These are phyloP conservation scores for Himalopsyche anomala DNA, from an alignment of 2,888 invertebrate species.

Conservation along the genomic window DNA sequence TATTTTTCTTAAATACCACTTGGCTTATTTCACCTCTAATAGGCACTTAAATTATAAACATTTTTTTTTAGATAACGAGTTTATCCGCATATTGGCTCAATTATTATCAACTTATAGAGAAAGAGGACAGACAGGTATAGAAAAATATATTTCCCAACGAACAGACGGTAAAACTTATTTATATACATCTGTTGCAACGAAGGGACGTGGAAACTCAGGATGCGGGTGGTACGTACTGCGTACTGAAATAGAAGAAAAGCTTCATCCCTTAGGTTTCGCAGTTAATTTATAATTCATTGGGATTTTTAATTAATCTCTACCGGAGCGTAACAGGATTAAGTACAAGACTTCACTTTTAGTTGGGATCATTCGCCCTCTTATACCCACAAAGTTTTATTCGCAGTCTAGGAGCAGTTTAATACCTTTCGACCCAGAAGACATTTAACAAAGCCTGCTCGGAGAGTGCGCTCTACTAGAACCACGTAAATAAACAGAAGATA, in stretches of 20 bases:
- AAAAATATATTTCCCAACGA: not conserved
- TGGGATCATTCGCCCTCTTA: constrained; percentile 31
- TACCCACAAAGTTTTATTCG: constrained; percentile 16
- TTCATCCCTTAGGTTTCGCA: constrained; percentile 15
- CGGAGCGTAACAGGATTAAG: constrained; percentile 34
- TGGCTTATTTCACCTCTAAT: too few relatives aligned
- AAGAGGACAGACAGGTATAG: too few relatives aligned
- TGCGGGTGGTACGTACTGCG: not conserved
- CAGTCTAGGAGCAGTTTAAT: constrained; percentile 24
- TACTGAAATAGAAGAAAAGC: constrained; percentile 12
- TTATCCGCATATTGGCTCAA: too few relatives aligned
- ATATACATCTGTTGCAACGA: not conserved
- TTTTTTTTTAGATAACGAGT: too few relatives aligned
- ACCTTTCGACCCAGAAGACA: constrained; percentile 2
- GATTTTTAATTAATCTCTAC: constrained; percentile 34
- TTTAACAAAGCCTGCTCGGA: not conserved
- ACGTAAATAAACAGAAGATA: not conserved
- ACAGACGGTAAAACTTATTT: not conserved
- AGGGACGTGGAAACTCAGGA: not conserved
- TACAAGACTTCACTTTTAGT: constrained; percentile 34
- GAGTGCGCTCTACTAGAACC: not conserved
- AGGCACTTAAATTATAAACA: too few relatives aligned
- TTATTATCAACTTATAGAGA: too few relatives aligned
- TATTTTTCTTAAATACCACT: too few relatives aligned
- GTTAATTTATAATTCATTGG: constrained; percentile 34